Evolutionary conservation across 2,888 invertebrate species (phyloP).

Genomic region (Nebria salina): DNA sequence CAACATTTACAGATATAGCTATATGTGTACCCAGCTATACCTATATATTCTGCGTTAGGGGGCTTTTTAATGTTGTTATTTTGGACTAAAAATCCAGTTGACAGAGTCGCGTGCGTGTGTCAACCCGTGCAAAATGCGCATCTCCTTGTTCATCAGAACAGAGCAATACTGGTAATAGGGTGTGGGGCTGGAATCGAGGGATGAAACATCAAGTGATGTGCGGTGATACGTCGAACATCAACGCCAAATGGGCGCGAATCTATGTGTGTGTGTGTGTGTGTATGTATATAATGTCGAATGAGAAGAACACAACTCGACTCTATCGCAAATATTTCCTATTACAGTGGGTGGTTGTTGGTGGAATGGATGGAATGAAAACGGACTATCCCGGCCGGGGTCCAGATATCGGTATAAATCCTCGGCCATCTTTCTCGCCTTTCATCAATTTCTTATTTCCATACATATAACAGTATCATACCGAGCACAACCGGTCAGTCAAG

Average conservation of each 20-base stretch:
- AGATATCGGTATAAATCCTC: slow-evolving; percentile 56
- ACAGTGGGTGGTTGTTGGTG: neutral
- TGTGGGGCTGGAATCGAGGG: neutral
- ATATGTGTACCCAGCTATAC: no score
- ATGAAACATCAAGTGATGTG: slow-evolving; percentile 13
- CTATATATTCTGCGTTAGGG: neutral
- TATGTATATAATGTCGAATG: slow-evolving; percentile 17
- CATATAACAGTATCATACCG: slow-evolving; percentile 58
- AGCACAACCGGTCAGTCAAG: slow-evolving; percentile 56
- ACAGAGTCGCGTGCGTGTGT: neutral
- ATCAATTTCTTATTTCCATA: slow-evolving; percentile 62
- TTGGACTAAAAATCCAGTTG: neutral
- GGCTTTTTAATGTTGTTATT: neutral
- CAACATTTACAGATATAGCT: no score
- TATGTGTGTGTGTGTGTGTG: slow-evolving; percentile 2
- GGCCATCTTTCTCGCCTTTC: slow-evolving; percentile 56
- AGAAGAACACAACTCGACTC: slow-evolving; percentile 6
- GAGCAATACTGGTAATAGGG: neutral
- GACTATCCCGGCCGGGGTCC: slow-evolving; percentile 12
- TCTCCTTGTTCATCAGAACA: slow-evolving; percentile 5
- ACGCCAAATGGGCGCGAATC: slow-evolving; percentile 1
- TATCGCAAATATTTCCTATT: slow-evolving; percentile 8
- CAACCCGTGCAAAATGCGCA: neutral
- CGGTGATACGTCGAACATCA: slow-evolving; percentile 11
- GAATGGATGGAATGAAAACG: neutral